Conservation (phyloP, 2,797 vertebrate genomes). For the Phalanger gymnotis region DNA sequence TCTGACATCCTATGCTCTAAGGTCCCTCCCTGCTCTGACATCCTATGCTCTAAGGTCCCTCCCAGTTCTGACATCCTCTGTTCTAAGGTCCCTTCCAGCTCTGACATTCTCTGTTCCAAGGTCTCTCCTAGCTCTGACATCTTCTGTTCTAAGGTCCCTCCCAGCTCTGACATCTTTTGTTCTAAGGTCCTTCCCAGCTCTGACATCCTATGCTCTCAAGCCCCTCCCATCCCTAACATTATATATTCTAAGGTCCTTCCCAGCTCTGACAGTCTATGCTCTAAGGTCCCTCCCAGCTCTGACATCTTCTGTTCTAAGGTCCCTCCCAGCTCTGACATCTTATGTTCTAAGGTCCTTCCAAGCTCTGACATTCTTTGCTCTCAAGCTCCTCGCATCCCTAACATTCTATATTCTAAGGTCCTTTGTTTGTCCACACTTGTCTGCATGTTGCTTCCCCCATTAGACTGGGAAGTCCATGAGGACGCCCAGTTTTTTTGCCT, state of each 20-base stretch:
- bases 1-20: neutral
- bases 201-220: neutral
- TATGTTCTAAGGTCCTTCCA: no score
- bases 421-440: neutral
- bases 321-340: neutral
- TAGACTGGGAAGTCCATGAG: neutral
- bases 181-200: no score
- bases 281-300: neutral
- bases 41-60: neutral
- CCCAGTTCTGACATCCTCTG: neutral
- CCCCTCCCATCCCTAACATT: neutral
- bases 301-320: neutral
- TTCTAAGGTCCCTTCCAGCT: neutral
- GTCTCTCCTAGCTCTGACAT: neutral
- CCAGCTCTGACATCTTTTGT: neutral
- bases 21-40: no score
- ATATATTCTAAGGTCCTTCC: no score
- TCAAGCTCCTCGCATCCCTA: no score
- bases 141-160: rapidly evolving
- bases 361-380: no score
- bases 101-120: neutral
- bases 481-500: neutral
- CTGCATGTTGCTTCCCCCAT: neutral
- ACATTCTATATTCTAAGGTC: no score
- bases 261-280: no score